Evolutionary conservation across 2,888 invertebrate genomes (phyloP), one percentile per base, ranked within the genome.

Genomic region (Girardia tigrina): DNA sequence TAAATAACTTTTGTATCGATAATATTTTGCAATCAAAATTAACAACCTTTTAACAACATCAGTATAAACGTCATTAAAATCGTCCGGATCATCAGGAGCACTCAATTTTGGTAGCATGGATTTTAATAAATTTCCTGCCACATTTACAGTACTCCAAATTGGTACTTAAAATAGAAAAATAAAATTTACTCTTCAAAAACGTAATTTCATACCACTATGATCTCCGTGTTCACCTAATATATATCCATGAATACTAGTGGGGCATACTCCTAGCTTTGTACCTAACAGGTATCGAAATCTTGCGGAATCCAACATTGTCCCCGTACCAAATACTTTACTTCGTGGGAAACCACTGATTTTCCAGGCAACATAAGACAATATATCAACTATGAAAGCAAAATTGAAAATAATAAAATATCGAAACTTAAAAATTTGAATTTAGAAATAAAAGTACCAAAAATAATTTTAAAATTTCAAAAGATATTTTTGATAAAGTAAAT

Each of bases 141-240:
- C 88, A 84, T 92, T 93, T 27, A 92, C 92, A 12, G 91, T 91
- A 0, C 92, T 92, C 93, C 93, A 93, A 0, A 93, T 90, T 8
- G 92, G 90, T 78, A 93, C 91, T 90, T 82, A n/a, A 12, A 8
- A 16, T 36, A 36, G 8, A 36, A 12, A 8, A 36, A 12, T 12
- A 72, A 2, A 72, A 74, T 26, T 0, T 71, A 71, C n/a, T n/a
- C n/a, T 4, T 75, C 29, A 75, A 75, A 76, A 73, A n/a, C n/a
- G n/a, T n/a, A n/a, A n/a, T n/a, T n/a, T n/a, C 85, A 82, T 80
- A 89, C 89, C 91, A 79, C 90, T 90, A 76, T 90, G 89, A 81
- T 94, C 94, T 0, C 94, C 94, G 81, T 94, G 94, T 82, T 94
- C 94, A 29, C 94, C 94, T 81, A 94, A 91, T 80, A 94, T 90